Conservation (phyloP, 2,113 vertebrate genomes). For the Atlantisia rogersi region DNA sequence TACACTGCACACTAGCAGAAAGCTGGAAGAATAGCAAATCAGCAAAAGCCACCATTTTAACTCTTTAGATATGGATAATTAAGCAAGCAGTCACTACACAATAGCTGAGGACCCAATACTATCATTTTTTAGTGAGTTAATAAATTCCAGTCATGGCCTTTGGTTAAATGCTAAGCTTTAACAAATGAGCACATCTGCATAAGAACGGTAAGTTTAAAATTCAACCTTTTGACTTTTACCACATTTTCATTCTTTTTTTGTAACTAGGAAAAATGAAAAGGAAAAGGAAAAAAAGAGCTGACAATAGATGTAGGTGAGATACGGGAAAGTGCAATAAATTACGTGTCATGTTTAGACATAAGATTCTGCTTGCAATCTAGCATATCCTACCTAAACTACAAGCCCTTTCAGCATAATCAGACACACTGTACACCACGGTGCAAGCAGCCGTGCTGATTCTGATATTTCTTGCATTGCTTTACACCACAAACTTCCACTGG, state of each 20-base stretch:
- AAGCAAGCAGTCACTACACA: slow-evolving; percentile 72
- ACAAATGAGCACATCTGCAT: slow-evolving; percentile 58
- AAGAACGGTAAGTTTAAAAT: slow-evolving; percentile 35
- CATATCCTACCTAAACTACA: background rate
- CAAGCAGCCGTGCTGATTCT: background rate
- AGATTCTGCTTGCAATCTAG: background rate
- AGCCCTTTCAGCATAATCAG: slow-evolving; percentile 29
- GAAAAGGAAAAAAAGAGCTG: background rate
- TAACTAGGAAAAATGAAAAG: background rate
- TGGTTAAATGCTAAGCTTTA: slow-evolving; percentile 61
- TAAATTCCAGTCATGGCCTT: slow-evolving; percentile 69
- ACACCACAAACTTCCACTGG: background rate
- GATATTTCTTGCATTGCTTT: background rate
- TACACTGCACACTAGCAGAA: slow-evolving; percentile 33
- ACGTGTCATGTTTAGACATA: slow-evolving; percentile 46
- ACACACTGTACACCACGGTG: background rate
- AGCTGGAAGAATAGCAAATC: slow-evolving; percentile 70
- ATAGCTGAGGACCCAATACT: slow-evolving; percentile 57
- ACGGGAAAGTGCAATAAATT: background rate
- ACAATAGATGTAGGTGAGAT: background rate
- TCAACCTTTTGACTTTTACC: slow-evolving; percentile 56
- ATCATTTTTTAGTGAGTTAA: slow-evolving; percentile 70
- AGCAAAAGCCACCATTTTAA: slow-evolving; percentile 63
- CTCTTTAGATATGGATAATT: slow-evolving; percentile 75
- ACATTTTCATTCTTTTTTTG: slow-evolving; percentile 1